These are phyloP conservation scores for Actinia tenebrosa DNA, from an alignment of 64 coral and sea anemone genomes.

Conservation along the genomic window DNA sequence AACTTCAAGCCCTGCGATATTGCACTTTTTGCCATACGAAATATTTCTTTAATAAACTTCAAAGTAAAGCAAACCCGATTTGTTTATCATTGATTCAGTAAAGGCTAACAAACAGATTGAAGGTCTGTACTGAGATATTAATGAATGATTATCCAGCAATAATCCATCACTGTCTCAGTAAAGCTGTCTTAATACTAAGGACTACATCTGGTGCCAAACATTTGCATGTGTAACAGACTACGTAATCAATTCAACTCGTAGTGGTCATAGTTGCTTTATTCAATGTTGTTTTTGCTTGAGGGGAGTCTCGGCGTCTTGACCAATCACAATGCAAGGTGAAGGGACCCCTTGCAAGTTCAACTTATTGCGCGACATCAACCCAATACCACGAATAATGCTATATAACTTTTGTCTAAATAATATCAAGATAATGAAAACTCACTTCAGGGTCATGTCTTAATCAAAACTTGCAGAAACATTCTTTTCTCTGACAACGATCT, in stretches of 20 bases:
- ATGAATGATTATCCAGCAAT: not conserved
- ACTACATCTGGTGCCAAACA: not conserved
- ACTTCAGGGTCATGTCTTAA: not conserved
- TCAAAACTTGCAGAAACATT: not conserved
- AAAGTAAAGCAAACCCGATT: too few species aligned
- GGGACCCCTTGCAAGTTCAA: not conserved
- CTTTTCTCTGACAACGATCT: too few species aligned
- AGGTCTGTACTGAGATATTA: not conserved
- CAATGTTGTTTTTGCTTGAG: not conserved
- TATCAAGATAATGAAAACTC: not conserved
- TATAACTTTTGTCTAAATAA: not conserved
- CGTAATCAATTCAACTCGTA: constrained; percentile 5
- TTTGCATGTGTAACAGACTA: constrained; percentile 19
- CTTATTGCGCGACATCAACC: not conserved
- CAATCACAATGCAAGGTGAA: not conserved
- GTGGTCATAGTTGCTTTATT: not conserved
- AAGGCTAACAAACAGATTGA: not conserved
- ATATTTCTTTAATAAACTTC: too few species aligned
- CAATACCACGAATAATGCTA: not conserved
- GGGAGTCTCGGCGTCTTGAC: not conserved
- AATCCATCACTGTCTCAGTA: not conserved
- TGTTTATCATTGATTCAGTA: not conserved
- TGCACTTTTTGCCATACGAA: too few species aligned
- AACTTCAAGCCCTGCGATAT: too few species aligned
- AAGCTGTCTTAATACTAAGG: not conserved